Evolutionary conservation across 2,888 invertebrate species (phyloP).

Genomic region (Trilocha varians): DNA sequence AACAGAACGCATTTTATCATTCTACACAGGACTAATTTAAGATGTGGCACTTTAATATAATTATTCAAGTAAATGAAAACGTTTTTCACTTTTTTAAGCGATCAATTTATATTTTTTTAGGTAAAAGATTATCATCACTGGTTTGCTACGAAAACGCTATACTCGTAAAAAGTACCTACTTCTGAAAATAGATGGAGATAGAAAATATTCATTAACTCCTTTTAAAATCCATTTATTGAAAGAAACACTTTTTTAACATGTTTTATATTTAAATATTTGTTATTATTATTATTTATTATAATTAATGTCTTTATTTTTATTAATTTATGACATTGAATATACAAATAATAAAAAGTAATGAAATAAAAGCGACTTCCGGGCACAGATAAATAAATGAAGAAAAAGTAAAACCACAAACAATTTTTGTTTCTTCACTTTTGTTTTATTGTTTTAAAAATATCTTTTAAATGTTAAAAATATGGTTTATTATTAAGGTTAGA

Average conservation of each 20-base stretch:
- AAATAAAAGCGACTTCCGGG: conserved; percentile 7
- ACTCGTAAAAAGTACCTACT: conserved; percentile 78
- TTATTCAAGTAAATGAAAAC: conserved; percentile 55
- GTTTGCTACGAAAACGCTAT: conserved; percentile 76
- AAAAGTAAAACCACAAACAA: neutral
- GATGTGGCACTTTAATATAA: conserved; percentile 66
- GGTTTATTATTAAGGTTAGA: too few species aligned
- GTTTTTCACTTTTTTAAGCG: conserved; percentile 57
- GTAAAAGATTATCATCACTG: conserved; percentile 77
- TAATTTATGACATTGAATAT: neutral
- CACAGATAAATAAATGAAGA: conserved; percentile 8
- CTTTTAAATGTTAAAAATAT: too few species aligned
- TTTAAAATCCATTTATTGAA: conserved; percentile 23
- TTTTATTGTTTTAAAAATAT: too few species aligned
- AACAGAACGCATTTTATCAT: conserved; percentile 72
- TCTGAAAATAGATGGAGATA: conserved; percentile 82
- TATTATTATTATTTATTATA: neutral
- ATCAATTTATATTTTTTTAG: conserved; percentile 71
- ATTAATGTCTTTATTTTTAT: too few species aligned
- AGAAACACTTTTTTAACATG: neutral
- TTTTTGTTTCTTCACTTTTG: neutral
- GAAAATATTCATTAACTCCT: conserved; percentile 67
- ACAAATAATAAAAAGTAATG: neutral
- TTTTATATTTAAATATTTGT: conserved; percentile 2
- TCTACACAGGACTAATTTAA: conserved; percentile 60